Evolutionary conservation across 2,797 vertebrate species (phyloP).

Genomic region (Danio kyathit): DNA sequence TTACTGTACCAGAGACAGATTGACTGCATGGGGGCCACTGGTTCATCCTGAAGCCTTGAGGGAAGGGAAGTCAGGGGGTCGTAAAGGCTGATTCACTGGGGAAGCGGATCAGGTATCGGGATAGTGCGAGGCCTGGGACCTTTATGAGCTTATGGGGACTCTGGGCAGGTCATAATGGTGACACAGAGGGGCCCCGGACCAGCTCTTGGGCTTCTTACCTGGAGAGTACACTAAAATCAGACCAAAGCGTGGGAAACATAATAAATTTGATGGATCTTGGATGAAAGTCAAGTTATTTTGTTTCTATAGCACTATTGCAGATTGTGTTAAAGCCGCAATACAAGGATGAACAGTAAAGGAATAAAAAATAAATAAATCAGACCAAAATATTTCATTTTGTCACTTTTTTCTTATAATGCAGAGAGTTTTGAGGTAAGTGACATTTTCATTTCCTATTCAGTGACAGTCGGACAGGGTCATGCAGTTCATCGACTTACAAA

Average conservation of each 20-base stretch:
- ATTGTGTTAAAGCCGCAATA: no score
- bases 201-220: conserved; percentile 39
- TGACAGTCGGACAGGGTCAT: no score
- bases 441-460: no score
- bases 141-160: conserved; percentile 56
- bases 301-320: no score
- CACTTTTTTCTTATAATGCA: no score
- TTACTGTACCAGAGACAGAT: conserved; percentile 51
- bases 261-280: conserved; percentile 42
- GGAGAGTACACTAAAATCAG: conserved; percentile 26
- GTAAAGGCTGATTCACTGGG: conserved; percentile 48
- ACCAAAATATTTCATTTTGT: no score
- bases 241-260: conserved; percentile 42
- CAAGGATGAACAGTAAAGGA: no score
- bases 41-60: conserved; percentile 53
- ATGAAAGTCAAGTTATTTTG: conserved; percentile 26
- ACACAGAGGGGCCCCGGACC: conserved; percentile 36
- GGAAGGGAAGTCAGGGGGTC: conserved; percentile 59
- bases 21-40: conserved; percentile 46
- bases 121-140: conserved; percentile 53
- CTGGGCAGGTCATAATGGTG: conserved; percentile 43
- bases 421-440: no score
- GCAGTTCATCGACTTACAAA: no score
- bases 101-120: conserved; percentile 65
- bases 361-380: no score